phyloP scores from a whole-genome alignment of 1,140 invertebrate genomes.

The Monomorium pharaonis region DNA sequence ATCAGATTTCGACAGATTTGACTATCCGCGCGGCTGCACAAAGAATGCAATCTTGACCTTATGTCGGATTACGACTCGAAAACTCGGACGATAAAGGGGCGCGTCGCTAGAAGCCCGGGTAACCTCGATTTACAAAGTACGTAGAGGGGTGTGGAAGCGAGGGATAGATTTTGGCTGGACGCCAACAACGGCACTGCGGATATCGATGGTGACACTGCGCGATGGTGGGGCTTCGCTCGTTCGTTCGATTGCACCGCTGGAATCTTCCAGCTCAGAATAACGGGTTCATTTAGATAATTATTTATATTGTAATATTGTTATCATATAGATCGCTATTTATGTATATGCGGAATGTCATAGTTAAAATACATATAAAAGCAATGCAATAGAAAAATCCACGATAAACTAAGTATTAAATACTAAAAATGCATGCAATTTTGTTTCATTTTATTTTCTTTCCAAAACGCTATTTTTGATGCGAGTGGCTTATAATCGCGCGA shows the following conservation, averaged over 20 bases:
- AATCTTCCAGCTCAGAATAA: conserved; percentile 5
- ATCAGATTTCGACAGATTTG: neutral
- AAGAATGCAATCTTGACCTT: conserved; percentile 17
- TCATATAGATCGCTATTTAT: conserved; percentile 1
- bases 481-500: neutral
- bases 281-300: neutral
- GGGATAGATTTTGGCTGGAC: conserved; percentile 75
- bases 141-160: conserved; percentile 47
- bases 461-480: neutral
- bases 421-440: neutral
- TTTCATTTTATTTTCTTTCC: neutral
- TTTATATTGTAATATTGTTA: conserved; percentile 19
- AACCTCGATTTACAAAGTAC: conserved; percentile 72
- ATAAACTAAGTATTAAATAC: neutral
- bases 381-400: neutral
- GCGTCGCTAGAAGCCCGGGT: conserved; percentile 61
- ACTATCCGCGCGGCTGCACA: neutral
- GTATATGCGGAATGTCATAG: too few species aligned
- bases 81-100: conserved; percentile 74
- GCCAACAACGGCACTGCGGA: conserved; percentile 83
- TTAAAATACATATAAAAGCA: neutral
- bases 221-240: conserved; percentile 58
- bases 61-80: conserved; percentile 43
- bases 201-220: conserved; percentile 79
- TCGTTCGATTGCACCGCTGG: conserved; percentile 12